Base-by-base conservation (phyloP, 2,888 invertebrate genomes). In the Teleogryllus oceanicus region DNA sequence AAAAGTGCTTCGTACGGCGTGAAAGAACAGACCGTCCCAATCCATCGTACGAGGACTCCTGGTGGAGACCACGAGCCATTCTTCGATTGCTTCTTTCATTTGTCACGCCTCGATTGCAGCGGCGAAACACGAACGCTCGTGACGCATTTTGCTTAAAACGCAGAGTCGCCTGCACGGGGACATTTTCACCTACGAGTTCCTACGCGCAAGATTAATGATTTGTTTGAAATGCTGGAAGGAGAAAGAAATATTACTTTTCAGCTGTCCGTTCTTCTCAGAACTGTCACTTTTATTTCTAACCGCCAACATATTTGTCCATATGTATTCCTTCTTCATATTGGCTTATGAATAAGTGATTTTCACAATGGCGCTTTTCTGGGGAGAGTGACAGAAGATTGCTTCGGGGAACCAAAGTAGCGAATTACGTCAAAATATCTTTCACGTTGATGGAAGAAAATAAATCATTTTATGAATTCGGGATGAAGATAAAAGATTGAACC, bases 201-300 rank as follows among this genome's bases (percentile, higher is more conserved):
- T 62, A n/a, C 62, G 62, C n/a, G 62, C 16, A 62, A 62, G 62
- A 62, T 62, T 62, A 62, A 62, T 62, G 62, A 62, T 62, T 62
- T 62, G 62, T 62, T 62, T 62, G 62, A n/a, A 62, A 62, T 62
- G 13, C 62, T 62, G n/a, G n/a, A n/a, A 62, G 62, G n/a, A 62
- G n/a, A 62, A 62, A 62, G n/a, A 62, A 62, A 62, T 62, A 13
- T n/a, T n/a, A 62, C n/a, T 62, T 62, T 13, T 62, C 62, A 62
- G 16, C n/a, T 62, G 62, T 62, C 62, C n/a, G 62, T 62, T 62
- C n/a, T 62, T 18, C n/a, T 62, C 62, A 13, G n/a, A 62, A 62
- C 62, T 62, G 62, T 37, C 37, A 37, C 37, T 37, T 37, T 37
- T 37, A 37, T 37, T 37, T 37, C 37, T 37, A 37, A 37, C 37